Conservation (phyloP, 1,140 invertebrate genomes). For the Ceratina australensis region DNA sequence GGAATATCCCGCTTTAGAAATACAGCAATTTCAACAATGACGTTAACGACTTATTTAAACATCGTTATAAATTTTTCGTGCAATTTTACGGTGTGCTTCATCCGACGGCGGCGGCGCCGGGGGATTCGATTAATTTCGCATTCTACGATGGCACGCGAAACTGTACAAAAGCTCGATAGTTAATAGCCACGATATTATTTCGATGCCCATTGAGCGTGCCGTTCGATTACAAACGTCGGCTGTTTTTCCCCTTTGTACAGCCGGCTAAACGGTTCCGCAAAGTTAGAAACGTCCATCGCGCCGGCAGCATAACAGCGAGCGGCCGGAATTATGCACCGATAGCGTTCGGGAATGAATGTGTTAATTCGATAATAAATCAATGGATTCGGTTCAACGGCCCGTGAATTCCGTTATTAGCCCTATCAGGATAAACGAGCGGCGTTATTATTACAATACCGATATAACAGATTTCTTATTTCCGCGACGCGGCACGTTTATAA, state of each 20-base stretch:
- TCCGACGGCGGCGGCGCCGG: neutral
- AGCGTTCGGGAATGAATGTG: neutral
- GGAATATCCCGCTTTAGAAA: too few relatives aligned
- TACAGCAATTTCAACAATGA: too few relatives aligned
- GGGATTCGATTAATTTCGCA: constrained; percentile 22
- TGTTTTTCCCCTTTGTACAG: neutral
- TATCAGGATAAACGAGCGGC: neutral
- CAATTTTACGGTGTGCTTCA: neutral
- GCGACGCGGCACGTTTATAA: neutral
- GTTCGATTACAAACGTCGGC: neutral
- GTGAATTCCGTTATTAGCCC: constrained; percentile 25
- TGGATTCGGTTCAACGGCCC: neutral
- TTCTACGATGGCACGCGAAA: neutral
- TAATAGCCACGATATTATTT: constrained; percentile 9
- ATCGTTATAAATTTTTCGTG: neutral
- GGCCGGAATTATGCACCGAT: constrained; percentile 1
- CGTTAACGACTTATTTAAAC: neutral
- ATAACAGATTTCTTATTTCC: neutral
- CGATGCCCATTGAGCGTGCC: neutral
- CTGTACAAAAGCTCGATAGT: neutral
- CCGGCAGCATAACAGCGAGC: neutral
- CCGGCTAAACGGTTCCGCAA: neutral
- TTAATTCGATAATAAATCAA: constrained; percentile 28
- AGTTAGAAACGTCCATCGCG: neutral
- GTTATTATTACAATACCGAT: neutral